A percentile compares a stretch with the other conserved stretches of the same genome.
These are phyloP conservation scores for Sesamia inferens DNA, from an alignment of 2,888 invertebrate genomes.

Conservation along the genomic window DNA sequence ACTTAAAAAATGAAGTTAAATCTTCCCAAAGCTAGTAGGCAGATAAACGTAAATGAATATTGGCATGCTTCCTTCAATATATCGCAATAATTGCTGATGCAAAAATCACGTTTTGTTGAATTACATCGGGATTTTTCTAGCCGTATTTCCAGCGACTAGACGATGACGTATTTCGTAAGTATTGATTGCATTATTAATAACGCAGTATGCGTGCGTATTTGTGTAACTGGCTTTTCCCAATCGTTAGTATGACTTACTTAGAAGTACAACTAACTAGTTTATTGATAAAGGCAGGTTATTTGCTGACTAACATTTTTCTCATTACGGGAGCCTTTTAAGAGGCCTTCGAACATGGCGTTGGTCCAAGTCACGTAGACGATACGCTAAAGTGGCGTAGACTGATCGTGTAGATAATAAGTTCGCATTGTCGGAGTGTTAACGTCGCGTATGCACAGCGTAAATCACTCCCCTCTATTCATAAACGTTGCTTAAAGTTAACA, in stretches of 20 bases:
- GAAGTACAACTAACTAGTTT: slow-evolving; percentile 3
- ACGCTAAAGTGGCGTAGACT: not conserved
- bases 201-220: not conserved
- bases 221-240: not conserved
- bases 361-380: not conserved
- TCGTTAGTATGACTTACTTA: not conserved
- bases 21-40: not conserved
- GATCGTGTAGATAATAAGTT: not conserved
- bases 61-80: not conserved
- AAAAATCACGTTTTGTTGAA: slow-evolving; percentile 43
- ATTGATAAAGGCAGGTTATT: not conserved
- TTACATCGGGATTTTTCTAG: slow-evolving; percentile 24
- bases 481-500: too few relatives aligned
- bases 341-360: not conserved
- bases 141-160: slow-evolving; percentile 21
- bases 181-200: slow-evolving; percentile 7
- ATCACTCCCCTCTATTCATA: not conserved
- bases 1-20: not conserved
- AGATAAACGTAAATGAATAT: slow-evolving; percentile 1
- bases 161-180: slow-evolving; percentile 24
- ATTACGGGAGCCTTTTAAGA: not conserved
- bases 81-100: not conserved
- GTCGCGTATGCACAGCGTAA: not conserved
- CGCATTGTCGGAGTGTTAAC: not conserved
- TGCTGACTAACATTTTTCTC: not conserved